phyloP scores from a whole-genome alignment of 2,888 invertebrate species.

The Drosophila imparisetae region DNA sequence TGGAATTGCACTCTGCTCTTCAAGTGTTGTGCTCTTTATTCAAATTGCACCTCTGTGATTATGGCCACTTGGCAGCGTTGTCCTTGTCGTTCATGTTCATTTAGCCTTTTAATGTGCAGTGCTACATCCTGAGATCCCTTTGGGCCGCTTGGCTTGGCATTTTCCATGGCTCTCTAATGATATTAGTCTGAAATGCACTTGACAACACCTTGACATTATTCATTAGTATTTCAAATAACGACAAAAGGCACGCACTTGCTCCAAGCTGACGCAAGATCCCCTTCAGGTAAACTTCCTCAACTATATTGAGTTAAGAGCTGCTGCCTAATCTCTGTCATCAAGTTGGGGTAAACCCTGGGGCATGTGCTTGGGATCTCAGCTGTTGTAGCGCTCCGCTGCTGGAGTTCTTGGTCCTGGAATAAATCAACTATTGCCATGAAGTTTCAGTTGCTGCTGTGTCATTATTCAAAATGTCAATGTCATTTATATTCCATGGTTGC shows the following conservation, averaged over 20 bases:
- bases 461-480: conserved; percentile 83
- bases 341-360: conserved; percentile 13
- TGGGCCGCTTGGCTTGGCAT: conserved; percentile 24
- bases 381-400: conserved; percentile 19
- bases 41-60: conserved; percentile 81
- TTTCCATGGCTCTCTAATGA: conserved; percentile 58
- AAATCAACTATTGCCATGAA: conserved; percentile 29
- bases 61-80: conserved; percentile 70
- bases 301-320: conserved; percentile 11
- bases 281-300: not conserved
- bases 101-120: conserved; percentile 61
- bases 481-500: conserved; percentile 61
- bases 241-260: conserved; percentile 44
- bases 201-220: conserved; percentile 80
- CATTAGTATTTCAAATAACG: conserved; percentile 63
- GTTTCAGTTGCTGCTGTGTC: conserved; percentile 60
- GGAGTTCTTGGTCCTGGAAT: conserved; percentile 9
- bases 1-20: conserved; percentile 18
- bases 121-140: conserved; percentile 27
- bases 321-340: conserved; percentile 54
- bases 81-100: conserved; percentile 52
- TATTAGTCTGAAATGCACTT: conserved; percentile 71
- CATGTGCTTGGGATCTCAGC: conserved; percentile 13
- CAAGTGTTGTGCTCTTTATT: conserved; percentile 46
- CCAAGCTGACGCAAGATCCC: not conserved